Percentiles rank a stretch among this genome's conserved stretches.
Evolutionary conservation across 1,140 invertebrate genomes (phyloP).

Genomic region (Cydia fagiglandana): DNA sequence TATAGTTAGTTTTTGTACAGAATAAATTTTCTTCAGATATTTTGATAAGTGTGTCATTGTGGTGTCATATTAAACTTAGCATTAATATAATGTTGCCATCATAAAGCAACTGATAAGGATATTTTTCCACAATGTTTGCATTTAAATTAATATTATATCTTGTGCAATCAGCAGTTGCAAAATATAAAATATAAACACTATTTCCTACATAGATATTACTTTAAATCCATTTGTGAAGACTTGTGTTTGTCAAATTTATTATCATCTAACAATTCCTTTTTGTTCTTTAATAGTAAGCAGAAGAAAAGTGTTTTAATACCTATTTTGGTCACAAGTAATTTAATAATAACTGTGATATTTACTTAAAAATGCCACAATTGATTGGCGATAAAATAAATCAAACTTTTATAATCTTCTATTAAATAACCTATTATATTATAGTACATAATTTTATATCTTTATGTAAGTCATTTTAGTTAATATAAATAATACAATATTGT

Average conservation of each 20-base stretch:
- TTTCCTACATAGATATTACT: slow-evolving; percentile 37
- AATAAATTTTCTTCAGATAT: slow-evolving; percentile 73
- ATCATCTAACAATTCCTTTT: slow-evolving; percentile 54
- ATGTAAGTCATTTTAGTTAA: slow-evolving; percentile 48
- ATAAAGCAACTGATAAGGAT: slow-evolving; percentile 15
- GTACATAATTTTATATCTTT: slow-evolving; percentile 53
- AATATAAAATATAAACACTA: slow-evolving; percentile 33
- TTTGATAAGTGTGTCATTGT: slow-evolving; percentile 59
- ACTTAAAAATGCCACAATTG: slow-evolving; percentile 67
- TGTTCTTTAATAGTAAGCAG: slow-evolving; percentile 49
- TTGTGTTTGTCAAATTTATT: slow-evolving; percentile 37
- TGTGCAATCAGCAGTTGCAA: slow-evolving; percentile 53
- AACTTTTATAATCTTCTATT: slow-evolving; percentile 59
- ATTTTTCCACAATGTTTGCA: slow-evolving; percentile 28
- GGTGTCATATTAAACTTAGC: slow-evolving; percentile 42
- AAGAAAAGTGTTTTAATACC: slow-evolving; percentile 58
- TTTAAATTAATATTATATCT: slow-evolving; percentile 34
- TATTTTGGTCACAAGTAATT: slow-evolving; percentile 71
- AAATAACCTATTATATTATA: slow-evolving; percentile 55
- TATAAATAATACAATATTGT: slow-evolving; percentile 55
- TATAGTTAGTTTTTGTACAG: slow-evolving; percentile 77
- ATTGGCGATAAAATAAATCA: slow-evolving; percentile 70
- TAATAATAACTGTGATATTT: slow-evolving; percentile 79
- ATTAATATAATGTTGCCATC: slow-evolving; percentile 34
- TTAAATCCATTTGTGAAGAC: slow-evolving; percentile 40